phyloP scores from a whole-genome alignment of 2,797 vertebrate genomes.

The Scomberomorus guttatus region DNA sequence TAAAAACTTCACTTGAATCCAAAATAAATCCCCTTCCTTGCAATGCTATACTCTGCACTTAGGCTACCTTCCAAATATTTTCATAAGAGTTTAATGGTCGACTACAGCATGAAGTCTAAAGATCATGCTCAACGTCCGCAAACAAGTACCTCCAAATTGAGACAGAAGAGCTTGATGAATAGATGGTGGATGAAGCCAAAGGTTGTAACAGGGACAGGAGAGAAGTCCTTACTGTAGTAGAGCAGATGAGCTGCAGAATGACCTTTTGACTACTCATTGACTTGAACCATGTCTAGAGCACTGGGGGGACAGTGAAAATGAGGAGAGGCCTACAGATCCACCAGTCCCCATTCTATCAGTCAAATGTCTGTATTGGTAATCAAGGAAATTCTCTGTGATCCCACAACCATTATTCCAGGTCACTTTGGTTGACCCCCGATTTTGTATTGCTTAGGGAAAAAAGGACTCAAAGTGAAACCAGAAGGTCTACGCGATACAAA shows the following conservation, averaged over 20 bases:
- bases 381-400: conserved; percentile 63
- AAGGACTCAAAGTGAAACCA: conserved; percentile 72
- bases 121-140: conserved; percentile 51
- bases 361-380: conserved; percentile 70
- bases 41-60: conserved; percentile 36
- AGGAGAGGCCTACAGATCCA: conserved; percentile 42
- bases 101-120: conserved; percentile 38
- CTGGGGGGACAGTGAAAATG: conserved; percentile 19
- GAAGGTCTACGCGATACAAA: conserved; percentile 62
- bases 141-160: conserved; percentile 35
- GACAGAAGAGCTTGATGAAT: conserved; percentile 20
- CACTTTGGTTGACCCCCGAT: conserved; percentile 63
- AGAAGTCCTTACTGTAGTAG: neutral
- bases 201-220: conserved; percentile 28
- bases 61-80: conserved; percentile 56
- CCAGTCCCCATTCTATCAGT: conserved; percentile 61
- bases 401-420: conserved; percentile 67
- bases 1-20: conserved; percentile 61
- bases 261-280: conserved; percentile 39
- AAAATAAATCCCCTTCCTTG: conserved; percentile 59
- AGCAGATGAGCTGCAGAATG: conserved; percentile 14
- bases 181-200: conserved; percentile 32
- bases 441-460: conserved; percentile 51
- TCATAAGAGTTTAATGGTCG: conserved; percentile 38
- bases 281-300: conserved; percentile 22